These are phyloP conservation scores for Agrilus cyanescens DNA, from an alignment of 2,888 invertebrate species.

Conservation along the genomic window DNA sequence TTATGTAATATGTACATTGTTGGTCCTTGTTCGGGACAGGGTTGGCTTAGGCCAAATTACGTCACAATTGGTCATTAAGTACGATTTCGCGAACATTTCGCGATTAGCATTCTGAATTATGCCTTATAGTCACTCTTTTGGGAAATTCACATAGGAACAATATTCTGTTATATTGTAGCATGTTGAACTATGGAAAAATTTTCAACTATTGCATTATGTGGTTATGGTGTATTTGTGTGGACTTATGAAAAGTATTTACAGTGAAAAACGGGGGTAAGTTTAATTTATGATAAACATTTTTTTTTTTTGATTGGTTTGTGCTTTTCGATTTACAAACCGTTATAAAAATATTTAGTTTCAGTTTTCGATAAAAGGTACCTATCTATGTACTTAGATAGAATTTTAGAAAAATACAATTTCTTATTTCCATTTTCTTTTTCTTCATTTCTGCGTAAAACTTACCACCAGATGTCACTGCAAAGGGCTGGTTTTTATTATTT, in stretches of 20 bases:
- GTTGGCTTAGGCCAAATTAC: no score
- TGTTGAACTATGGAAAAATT: constrained; percentile 16
- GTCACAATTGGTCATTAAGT: constrained; percentile 6
- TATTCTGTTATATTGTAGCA: constrained; percentile 11
- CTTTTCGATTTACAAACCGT: no score
- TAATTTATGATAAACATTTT: no score
- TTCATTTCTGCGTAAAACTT: no score
- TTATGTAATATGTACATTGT: constrained; percentile 22
- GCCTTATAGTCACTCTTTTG: constrained; percentile 31
- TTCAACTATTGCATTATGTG: constrained; percentile 21
- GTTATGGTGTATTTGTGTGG: constrained; percentile 31
- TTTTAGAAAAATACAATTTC: neutral
- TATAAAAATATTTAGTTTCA: neutral
- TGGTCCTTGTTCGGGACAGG: neutral
- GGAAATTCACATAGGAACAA: constrained; percentile 25
- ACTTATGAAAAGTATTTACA: constrained; percentile 3
- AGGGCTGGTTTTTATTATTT: no score
- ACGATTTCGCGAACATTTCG: no score
- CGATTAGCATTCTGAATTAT: constrained; percentile 6
- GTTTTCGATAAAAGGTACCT: constrained; percentile 1
- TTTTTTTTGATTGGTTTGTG: no score
- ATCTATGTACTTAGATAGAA: neutral
- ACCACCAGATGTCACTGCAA: no score
- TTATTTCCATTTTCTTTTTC: neutral
- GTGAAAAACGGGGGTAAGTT: no score